Conservation (phyloP, 2,888 invertebrate genomes). For the Cantharis rufa region DNA sequence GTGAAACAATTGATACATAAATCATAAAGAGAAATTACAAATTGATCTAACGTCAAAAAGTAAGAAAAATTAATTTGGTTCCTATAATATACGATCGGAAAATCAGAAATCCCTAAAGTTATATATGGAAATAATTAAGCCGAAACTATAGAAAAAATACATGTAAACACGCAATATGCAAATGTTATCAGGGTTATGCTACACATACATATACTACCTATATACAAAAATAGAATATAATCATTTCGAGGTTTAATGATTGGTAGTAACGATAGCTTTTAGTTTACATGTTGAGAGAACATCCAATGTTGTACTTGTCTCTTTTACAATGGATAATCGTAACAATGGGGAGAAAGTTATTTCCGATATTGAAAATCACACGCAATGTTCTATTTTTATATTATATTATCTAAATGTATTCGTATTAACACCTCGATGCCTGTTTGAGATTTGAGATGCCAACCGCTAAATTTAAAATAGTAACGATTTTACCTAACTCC, state of each 20-base stretch:
- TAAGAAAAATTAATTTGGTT: slow-evolving; percentile 15
- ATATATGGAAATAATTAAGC: slow-evolving; percentile 12
- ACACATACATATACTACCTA: neutral
- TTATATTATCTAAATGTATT: neutral
- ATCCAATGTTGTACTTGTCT: neutral
- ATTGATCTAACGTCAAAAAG: slow-evolving; percentile 12
- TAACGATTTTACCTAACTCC: too few species aligned
- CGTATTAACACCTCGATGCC: neutral
- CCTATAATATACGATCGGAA: slow-evolving; percentile 3
- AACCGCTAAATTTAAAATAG: neutral
- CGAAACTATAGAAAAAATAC: neutral
- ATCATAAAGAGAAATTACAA: neutral
- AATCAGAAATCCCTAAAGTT: slow-evolving; percentile 10
- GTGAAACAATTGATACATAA: slow-evolving; percentile 1
- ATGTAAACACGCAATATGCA: slow-evolving; percentile 21
- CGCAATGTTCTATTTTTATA: neutral
- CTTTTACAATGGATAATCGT: neutral
- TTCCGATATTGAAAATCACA: neutral
- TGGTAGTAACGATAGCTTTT: slow-evolving; percentile 7
- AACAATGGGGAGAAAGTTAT: neutral
- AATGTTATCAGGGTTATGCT: slow-evolving; percentile 12
- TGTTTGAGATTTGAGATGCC: neutral
- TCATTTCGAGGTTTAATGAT: slow-evolving; percentile 15
- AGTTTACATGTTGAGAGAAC: slow-evolving; percentile 8
- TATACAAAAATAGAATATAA: slow-evolving; percentile 19